Conservation (phyloP, 2,888 invertebrate species). For the Bombyx huttoni region DNA sequence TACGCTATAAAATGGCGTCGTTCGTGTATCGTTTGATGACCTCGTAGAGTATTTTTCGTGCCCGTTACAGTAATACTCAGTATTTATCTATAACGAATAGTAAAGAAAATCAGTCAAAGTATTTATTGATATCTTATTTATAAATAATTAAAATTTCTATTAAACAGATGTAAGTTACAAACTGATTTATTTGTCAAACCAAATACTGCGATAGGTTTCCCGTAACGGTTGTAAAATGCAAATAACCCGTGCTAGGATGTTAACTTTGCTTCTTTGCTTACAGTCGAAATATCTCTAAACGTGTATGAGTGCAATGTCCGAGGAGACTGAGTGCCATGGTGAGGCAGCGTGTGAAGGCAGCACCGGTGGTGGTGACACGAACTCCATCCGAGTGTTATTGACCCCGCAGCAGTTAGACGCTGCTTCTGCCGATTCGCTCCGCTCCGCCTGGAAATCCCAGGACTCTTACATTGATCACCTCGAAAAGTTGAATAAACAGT, state of each 20-base stretch:
- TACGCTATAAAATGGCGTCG: slow-evolving; percentile 60
- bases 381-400: slow-evolving; percentile 72
- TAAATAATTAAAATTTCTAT: slow-evolving; percentile 5
- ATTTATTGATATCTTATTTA: not conserved
- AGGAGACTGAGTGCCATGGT: slow-evolving; percentile 62
- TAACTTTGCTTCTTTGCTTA: slow-evolving; percentile 49
- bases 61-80: slow-evolving; percentile 15
- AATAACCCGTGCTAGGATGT: slow-evolving; percentile 31
- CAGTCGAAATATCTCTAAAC: slow-evolving; percentile 57
- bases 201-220: slow-evolving; percentile 30
- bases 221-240: slow-evolving; percentile 46
- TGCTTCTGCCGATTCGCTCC: slow-evolving; percentile 76
- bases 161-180: slow-evolving; percentile 5
- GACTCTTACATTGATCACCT: slow-evolving; percentile 82
- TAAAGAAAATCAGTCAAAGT: not conserved
- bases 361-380: slow-evolving; percentile 67
- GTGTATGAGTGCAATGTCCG: slow-evolving; percentile 68
- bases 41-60: slow-evolving; percentile 28
- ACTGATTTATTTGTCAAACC: slow-evolving; percentile 13
- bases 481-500: slow-evolving; percentile 80
- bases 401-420: slow-evolving; percentile 76
- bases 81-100: slow-evolving; percentile 8
- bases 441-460: slow-evolving; percentile 81
- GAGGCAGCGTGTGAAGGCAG: slow-evolving; percentile 54
- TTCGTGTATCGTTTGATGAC: slow-evolving; percentile 36